Base-by-base conservation (phyloP, 2,888 invertebrate genomes). In the Gortyna flavago region DNA sequence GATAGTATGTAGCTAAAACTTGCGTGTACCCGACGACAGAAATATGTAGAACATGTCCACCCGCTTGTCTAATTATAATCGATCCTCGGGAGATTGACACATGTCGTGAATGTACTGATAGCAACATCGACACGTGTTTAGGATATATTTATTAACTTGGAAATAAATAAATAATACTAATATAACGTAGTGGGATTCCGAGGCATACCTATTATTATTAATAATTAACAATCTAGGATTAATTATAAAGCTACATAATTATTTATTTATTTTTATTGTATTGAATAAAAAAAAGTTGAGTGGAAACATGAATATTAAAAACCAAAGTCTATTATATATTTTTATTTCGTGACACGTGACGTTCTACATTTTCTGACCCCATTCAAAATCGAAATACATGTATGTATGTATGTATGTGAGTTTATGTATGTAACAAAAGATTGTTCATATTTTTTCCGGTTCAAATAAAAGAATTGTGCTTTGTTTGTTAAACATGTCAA, bases 11-110 rank as follows among this genome's bases (percentile, higher is more conserved):
- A 64, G 66, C 35, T 35, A 72, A 78, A 78, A 80, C 75, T 67
- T 75, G 66, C 78, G 67, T 81, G 85, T 88, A 65, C 61, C 18
- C 41, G 83, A 72, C 78, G 84, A 88, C 77, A 88, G 83, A 90
- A 89, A 89, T 90, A 90, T 89, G 87, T 90, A 85, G 88, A 87
- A 88, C 89, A 88, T 89, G 90, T 87, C 88, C 88, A 86, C 86
- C 84, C 86, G 87, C 81, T 86, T 88, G 89, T 92, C 92, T 92
- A 92, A 92, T 92, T 92, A 92, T 93, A 94, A 92, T 91, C 91
- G 90, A 92, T 90, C 90, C 91, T 88, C 90, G 89, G 89, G 89
- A 91, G 93, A 94, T 94, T 92, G 94, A 94, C 93, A 92, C 84
- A 88, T 89, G 91, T 89, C 87, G 85, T 70, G 79, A 69, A 81